A percentile compares a stretch with the other conserved stretches of the same genome.
Evolutionary conservation across 2,113 vertebrate species (phyloP).

Genomic region (Pycnonotus jocosus): DNA sequence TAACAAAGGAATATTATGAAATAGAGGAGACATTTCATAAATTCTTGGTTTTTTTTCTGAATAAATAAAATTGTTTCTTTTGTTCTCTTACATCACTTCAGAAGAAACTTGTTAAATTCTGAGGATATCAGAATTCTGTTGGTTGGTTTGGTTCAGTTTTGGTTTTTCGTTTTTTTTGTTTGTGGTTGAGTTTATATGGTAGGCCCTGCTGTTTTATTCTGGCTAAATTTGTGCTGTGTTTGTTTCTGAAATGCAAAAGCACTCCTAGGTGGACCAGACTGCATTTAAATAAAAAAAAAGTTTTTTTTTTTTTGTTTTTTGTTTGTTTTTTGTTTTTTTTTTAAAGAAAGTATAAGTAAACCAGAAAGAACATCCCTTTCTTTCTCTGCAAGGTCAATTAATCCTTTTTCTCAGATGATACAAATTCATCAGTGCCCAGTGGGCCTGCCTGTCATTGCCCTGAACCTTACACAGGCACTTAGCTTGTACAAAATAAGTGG

Average conservation of each 20-base stretch:
- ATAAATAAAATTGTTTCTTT: neutral
- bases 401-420: neutral
- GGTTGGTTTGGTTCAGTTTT: neutral
- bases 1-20: neutral
- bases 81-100: neutral
- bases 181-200: neutral
- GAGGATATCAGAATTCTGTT: neutral
- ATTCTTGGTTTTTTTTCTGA: neutral
- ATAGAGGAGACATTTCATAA: neutral
- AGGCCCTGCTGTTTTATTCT: neutral
- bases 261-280: neutral
- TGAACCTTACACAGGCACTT: neutral
- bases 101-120: neutral
- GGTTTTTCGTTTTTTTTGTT: neutral
- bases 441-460: neutral
- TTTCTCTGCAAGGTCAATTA: neutral
- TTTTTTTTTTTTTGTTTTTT: too few relatives aligned
- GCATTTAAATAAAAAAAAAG: neutral
- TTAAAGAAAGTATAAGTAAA: neutral
- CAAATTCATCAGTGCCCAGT: neutral
- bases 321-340: too few relatives aligned
- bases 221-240: rapidly evolving
- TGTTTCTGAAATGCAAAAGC: neutral
- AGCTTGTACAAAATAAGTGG: neutral
- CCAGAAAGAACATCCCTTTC: neutral